Conservation (phyloP, 2,797 vertebrate genomes). For the Falco rusticolus region DNA sequence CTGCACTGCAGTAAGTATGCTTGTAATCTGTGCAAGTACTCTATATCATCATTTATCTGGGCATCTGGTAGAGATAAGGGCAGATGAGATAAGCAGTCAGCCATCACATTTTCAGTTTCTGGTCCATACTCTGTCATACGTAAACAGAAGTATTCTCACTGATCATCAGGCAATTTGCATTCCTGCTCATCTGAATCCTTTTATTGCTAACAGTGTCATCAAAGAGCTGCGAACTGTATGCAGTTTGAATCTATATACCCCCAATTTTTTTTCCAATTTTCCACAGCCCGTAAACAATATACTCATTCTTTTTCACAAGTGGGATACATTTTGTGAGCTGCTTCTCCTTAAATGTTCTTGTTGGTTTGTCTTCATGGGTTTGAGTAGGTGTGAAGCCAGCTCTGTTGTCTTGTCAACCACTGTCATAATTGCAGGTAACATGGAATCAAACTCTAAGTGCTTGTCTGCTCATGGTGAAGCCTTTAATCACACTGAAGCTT, state of each 20-base stretch:
- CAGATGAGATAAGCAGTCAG: constrained; percentile 47
- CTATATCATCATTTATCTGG: constrained; percentile 25
- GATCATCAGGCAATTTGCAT: background rate
- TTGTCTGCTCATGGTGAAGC: background rate
- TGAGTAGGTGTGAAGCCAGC: background rate
- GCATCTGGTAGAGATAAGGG: constrained; percentile 10
- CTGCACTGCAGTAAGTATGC: background rate
- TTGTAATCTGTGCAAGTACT: constrained; percentile 2
- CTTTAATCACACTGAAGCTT: background rate
- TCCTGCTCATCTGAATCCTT: background rate
- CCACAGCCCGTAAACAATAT: background rate
- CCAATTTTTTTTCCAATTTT: background rate
- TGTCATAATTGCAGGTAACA: background rate
- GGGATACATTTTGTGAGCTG: background rate
- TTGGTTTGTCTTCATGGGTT: background rate
- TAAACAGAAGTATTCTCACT: background rate
- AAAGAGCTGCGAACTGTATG: background rate
- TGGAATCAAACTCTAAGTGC: background rate
- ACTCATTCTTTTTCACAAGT: background rate
- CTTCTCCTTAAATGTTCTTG: background rate
- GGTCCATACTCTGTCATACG: background rate
- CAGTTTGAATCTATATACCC: background rate
- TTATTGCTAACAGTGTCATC: background rate
- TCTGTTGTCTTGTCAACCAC: background rate
- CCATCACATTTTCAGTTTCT: background rate